Base-by-base conservation (phyloP, 2,888 invertebrate genomes). In the Galeopsomyia nigrocyanea region DNA sequence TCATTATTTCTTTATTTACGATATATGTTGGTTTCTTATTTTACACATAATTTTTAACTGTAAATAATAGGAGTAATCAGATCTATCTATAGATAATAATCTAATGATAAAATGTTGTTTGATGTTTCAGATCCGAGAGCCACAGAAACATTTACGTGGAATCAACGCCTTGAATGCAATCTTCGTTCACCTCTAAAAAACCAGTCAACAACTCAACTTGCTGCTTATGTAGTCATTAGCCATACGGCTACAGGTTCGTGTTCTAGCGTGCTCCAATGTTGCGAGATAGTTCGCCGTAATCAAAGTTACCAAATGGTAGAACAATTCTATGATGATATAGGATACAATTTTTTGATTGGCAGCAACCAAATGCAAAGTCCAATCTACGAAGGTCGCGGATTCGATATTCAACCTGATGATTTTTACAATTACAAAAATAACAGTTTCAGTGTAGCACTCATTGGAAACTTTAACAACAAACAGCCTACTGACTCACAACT, bases 321-420 rank as follows among this genome's bases (percentile, higher is more conserved):
- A 39, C 26, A 39, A 39, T 39, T 10, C n/a, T n/a, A n/a, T 39
- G 7, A 39, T 39, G 71, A 76, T 21, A 75, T 77, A 19, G 72
- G 19, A 0, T 94, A 93, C 82, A 95, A 93, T 82, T 95, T 94
- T 79, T 85, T 95, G 3, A 90, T 95, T 3, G 95, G 94, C 0
- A 94, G 94, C 5, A 94, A 94, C 81, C 89, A 90, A 13, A 92
- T 91, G 0, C n/a, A n/a, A n/a, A n/a, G n/a, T n/a, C n/a, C n/a
- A n/a, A n/a, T n/a, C n/a, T 94, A 93, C 82, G 90, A 89, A 76
- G 94, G 93, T 0, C 90, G 94, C 7, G 93, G 93, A 1, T 95
- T 94, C 95, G 90, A 91, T 77, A 85, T 85, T 70, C 87, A 90
- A 56, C 94, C 94, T 0, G 92, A 94, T 0, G 94, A 94, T 80